Conservation (phyloP, 1,140 invertebrate genomes). For the Heliothis virescens region DNA sequence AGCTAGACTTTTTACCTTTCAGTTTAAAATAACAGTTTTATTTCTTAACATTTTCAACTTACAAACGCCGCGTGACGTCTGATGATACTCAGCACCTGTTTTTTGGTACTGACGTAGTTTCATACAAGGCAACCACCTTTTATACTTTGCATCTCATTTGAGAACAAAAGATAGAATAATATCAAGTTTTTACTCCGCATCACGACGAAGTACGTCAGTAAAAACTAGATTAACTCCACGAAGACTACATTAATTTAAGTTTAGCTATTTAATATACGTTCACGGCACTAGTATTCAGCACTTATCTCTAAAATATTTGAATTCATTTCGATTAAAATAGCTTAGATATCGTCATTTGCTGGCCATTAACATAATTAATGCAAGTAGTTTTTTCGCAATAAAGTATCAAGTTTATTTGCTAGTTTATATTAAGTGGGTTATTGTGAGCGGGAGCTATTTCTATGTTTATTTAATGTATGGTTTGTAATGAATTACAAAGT, state of each 20-base stretch:
- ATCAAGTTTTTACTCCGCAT: neutral
- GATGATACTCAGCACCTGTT: neutral
- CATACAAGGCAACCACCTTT: neutral
- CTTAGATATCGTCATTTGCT: neutral
- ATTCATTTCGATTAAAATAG: neutral
- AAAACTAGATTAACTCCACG: neutral
- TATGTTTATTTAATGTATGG: slow-evolving; percentile 8
- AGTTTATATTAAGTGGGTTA: slow-evolving; percentile 6
- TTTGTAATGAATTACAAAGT: slow-evolving; percentile 26
- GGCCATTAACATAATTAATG: slow-evolving; percentile 21
- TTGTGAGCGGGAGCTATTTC: slow-evolving; percentile 1
- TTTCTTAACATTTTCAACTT: neutral
- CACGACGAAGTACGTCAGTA: neutral
- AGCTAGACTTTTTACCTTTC: too few species aligned
- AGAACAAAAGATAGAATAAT: slow-evolving; percentile 6
- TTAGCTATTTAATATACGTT: neutral
- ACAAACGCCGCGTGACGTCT: neutral
- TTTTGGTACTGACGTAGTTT: neutral
- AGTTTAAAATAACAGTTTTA: too few species aligned
- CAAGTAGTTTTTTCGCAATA: slow-evolving; percentile 30
- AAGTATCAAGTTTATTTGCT: slow-evolving; percentile 5
- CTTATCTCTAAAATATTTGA: neutral
- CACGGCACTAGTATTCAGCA: neutral
- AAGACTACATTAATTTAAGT: neutral
- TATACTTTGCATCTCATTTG: neutral